Base-by-base conservation (phyloP, 2,888 invertebrate species). In the Melanotus villosus region DNA sequence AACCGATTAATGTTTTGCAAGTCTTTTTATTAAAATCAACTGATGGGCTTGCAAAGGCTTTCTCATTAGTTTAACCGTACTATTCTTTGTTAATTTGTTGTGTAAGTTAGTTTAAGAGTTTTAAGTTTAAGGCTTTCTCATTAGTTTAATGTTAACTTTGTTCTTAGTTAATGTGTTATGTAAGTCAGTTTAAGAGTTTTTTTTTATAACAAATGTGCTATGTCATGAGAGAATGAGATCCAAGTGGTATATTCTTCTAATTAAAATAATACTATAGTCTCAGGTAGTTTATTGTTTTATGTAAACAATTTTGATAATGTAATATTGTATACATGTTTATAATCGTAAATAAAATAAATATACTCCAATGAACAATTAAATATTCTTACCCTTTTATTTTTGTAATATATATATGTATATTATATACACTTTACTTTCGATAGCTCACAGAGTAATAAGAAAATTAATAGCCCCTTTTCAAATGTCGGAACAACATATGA, bases 1-100 rank as follows among this genome's bases (percentile, higher is more conserved):
- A 75, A 82, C 81, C 38, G 81, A 81, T 63, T 70, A 41, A 56
- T 59, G 26, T 45, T 45, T 30, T 45, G 16, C 9, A 10, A 10
- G 23, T 26, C 1, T n/a, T 58, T 26, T 7, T 19, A 41, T 1
- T 57, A 12, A 1, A 16, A 9, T 18, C 1, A 43, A 32, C 10
- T 32, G 1, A 32, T 32, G n/a, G n/a, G n/a, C n/a, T 41, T 41
- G 14, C 4, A 1, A 32, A 32, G 32, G 6, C 32, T 10, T n/a
- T n/a, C n/a, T n/a, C n/a, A n/a, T n/a, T n/a, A n/a, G n/a, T n/a
- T n/a, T n/a, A n/a, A n/a, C n/a, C n/a, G n/a, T n/a, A n/a, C n/a
- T n/a, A n/a, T n/a, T n/a, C n/a, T n/a, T n/a, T n/a, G n/a, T n/a
- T n/a, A n/a, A n/a, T n/a, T n/a, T n/a, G n/a, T n/a, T n/a, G n/a